Evolutionary conservation across 2,797 vertebrate species (phyloP), one percentile per base, ranked within the genome.

Genomic region (Melanotaenia boesemani): DNA sequence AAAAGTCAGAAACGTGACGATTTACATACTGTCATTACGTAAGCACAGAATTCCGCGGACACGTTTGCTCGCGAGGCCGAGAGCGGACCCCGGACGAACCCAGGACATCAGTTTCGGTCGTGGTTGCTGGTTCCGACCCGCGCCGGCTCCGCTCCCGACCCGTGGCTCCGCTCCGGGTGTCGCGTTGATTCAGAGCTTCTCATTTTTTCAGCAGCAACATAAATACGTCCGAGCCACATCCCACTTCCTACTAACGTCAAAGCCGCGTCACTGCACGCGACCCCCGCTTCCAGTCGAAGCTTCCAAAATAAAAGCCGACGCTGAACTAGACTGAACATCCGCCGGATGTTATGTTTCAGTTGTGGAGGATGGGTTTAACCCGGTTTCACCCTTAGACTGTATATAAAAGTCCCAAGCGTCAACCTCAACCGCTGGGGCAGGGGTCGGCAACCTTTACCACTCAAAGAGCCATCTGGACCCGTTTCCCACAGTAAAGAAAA

Each of bases 221-320:
- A 88, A 92, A 94, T 91, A 90, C 83, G 90, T 72, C 69, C 86
- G 84, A 82, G 89, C 89, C 95, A 95, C 95, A 94, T 95, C 94
- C 94, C 93, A 93, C 94, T 89, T 44, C 41, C 41, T 44, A 6
- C 11, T 5, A 5, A 16, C 15, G 41, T 44, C 15, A 44, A 44
- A 9, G 41, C 5, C 18, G 41, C 15, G 41, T 44, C 41, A 44
- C 41, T 16, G 13, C 41, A 15, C 41, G 15, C 41, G 4, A 18
- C 15, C 13, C 18, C 15, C 15, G 41, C 41, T 44, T 44, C 41
- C 41, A 41, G 4, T 3, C 13, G 4, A 15, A 18, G 41, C 15
- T 15, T 44, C 15, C 41, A 44, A 44, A 44, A 5, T 44, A 44
- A 18, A 44, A 44, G 41, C 4, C 41, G 1, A 5, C 36, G 11